Percentiles rank a stretch among this genome's conserved stretches.
phyloP scores from a whole-genome alignment of 2,888 invertebrate species.

The Sylvicola cinctus region DNA sequence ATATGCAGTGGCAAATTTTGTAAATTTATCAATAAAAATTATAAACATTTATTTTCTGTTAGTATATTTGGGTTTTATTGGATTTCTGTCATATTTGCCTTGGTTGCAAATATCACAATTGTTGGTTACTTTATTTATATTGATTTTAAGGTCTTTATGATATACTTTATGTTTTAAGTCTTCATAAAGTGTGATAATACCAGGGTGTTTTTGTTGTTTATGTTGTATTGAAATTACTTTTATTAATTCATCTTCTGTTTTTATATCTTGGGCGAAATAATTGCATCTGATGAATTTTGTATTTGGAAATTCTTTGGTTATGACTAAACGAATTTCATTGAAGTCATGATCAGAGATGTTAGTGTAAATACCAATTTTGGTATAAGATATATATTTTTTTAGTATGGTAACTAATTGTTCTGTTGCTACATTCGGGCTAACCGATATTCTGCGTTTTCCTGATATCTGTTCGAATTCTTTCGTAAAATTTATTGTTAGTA shows the following conservation, averaged over 20 bases:
- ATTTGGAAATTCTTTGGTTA: conserved; percentile 1
- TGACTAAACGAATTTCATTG: neutral
- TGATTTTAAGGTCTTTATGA: conserved; percentile 4
- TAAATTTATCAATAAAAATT: conserved; percentile 8
- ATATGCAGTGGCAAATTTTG: conserved; percentile 7
- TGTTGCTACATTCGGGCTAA: neutral
- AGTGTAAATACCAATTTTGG: neutral
- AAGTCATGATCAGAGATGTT: conserved; percentile 1
- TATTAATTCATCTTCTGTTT: neutral
- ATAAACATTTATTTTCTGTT: conserved; percentile 6
- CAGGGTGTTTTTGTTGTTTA: conserved; percentile 4
- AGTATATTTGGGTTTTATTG: conserved; percentile 4
- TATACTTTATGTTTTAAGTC: conserved; percentile 5
- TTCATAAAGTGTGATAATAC: conserved; percentile 5
- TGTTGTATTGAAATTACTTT: conserved; percentile 4
- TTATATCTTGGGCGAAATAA: conserved; percentile 3
- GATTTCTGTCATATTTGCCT: conserved; percentile 4
- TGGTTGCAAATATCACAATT: conserved; percentile 5
- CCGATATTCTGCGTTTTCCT: neutral
- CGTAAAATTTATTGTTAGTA: neutral
- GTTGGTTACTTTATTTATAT: conserved; percentile 6
- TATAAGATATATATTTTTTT: neutral
- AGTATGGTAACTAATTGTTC: neutral
- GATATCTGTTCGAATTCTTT: neutral
- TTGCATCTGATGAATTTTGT: conserved; percentile 2